phyloP scores from a whole-genome alignment of 2,888 invertebrate genomes.

The Diadegma fenestrale region DNA sequence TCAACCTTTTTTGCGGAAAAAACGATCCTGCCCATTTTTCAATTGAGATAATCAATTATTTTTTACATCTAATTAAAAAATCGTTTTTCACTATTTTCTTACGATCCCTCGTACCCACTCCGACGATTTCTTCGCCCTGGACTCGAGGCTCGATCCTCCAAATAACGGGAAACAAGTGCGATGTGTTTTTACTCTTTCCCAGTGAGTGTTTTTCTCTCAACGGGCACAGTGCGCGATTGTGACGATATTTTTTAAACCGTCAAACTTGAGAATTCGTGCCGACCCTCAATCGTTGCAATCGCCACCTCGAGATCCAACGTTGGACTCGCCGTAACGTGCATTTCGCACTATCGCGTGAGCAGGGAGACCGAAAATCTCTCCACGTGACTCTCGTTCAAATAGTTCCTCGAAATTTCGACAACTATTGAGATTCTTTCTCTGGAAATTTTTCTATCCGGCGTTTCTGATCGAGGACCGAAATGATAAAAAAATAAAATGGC shows the following conservation, averaged over 20 bases:
- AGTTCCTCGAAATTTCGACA: not conserved
- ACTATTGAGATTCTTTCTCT: not conserved
- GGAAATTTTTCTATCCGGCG: slow-evolving; percentile 36
- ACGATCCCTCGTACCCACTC: not conserved
- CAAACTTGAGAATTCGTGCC: not conserved
- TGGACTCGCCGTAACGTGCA: not conserved
- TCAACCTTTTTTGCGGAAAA: not conserved
- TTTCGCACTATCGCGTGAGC: not conserved
- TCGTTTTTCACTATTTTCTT: slow-evolving; percentile 12
- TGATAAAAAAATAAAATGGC: not conserved
- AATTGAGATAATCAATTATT: slow-evolving; percentile 22
- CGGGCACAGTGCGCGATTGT: not conserved
- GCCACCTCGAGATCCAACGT: not conserved
- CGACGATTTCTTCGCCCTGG: not conserved
- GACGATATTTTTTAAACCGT: not conserved
- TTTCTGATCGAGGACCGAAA: slow-evolving; percentile 8
- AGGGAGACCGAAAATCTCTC: not conserved
- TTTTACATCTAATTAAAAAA: not conserved
- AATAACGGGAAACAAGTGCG: not conserved
- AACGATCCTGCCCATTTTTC: not conserved
- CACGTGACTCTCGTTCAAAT: not conserved
- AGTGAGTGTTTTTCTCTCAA: not conserved
- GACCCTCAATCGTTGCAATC: not conserved
- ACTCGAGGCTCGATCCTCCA: not conserved
- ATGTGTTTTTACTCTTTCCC: not conserved